phyloP scores from a whole-genome alignment of 2,113 vertebrate genomes.

The Siniperca chuatsi region DNA sequence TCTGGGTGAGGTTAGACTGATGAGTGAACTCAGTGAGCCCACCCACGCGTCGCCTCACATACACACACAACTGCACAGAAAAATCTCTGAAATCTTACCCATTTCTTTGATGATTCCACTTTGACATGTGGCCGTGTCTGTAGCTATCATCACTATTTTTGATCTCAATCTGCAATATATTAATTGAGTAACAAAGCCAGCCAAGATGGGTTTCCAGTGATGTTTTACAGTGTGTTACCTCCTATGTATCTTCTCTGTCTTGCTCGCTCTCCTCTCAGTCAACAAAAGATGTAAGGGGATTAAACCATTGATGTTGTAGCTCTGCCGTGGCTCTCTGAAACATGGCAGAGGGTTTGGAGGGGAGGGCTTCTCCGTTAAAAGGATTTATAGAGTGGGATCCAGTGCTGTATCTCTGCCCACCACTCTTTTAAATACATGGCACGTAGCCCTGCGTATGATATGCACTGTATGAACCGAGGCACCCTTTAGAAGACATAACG shows the following conservation, averaged over 20 bases:
- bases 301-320: slow-evolving; percentile 67
- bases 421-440: slow-evolving; percentile 70
- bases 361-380: slow-evolving; percentile 64
- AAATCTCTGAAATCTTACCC: background rate
- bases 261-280: slow-evolving; percentile 52
- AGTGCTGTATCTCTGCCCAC: slow-evolving; percentile 62
- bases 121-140: slow-evolving; percentile 23
- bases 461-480: slow-evolving; percentile 50
- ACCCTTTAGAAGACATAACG: slow-evolving; percentile 40
- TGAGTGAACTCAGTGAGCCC: slow-evolving; percentile 36
- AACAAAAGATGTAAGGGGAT: slow-evolving; percentile 74
- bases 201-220: slow-evolving; percentile 39
- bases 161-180: slow-evolving; percentile 34
- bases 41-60: background rate
- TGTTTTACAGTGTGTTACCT: slow-evolving; percentile 49
- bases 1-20: background rate
- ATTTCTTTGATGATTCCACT: slow-evolving; percentile 25
- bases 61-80: background rate
- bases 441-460: slow-evolving; percentile 69
- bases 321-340: slow-evolving; percentile 43
- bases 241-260: slow-evolving; percentile 39
- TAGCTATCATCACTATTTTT: background rate
- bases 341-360: slow-evolving; percentile 46
- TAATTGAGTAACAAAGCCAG: slow-evolving; percentile 27
- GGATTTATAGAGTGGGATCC: slow-evolving; percentile 66